Conservation (phyloP, 2,888 invertebrate species). For the Acleris emargana region DNA sequence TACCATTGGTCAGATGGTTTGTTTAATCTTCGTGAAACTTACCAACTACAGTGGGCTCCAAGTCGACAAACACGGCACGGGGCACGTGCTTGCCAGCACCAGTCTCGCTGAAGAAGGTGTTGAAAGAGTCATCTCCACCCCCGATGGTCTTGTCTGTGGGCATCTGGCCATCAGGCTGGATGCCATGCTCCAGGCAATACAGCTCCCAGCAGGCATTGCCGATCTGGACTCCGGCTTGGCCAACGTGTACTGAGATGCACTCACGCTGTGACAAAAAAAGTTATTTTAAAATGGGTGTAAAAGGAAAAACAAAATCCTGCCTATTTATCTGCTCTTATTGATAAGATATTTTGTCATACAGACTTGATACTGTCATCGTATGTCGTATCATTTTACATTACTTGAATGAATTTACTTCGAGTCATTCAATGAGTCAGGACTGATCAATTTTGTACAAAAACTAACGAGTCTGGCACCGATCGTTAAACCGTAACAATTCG, state of each 20-base stretch:
- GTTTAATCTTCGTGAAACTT: slow-evolving; percentile 49
- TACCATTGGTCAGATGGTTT: not conserved
- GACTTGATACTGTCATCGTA: not conserved
- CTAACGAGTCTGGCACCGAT: not conserved
- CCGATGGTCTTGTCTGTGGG: slow-evolving; percentile 96
- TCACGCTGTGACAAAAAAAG: slow-evolving; percentile 76
- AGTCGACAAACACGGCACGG: slow-evolving; percentile 96
- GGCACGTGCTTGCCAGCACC: slow-evolving; percentile 98
- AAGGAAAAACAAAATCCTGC: too few relatives aligned
- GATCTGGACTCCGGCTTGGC: slow-evolving; percentile 91
- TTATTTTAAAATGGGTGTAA: not conserved
- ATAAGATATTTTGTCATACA: not conserved
- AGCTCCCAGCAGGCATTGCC: slow-evolving; percentile 96
- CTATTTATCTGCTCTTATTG: too few relatives aligned
- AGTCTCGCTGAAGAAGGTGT: slow-evolving; percentile 97
- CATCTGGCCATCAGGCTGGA: slow-evolving; percentile 97
- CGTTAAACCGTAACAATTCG: too few relatives aligned
- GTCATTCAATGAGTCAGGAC: not conserved
- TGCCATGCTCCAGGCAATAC: slow-evolving; percentile 94
- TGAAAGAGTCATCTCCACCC: slow-evolving; percentile 96
- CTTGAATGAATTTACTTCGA: too few relatives aligned
- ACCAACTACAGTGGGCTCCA: slow-evolving; percentile 97
- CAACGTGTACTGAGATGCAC: slow-evolving; percentile 86
- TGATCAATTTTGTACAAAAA: not conserved
- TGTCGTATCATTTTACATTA: too few relatives aligned